phyloP scores from a whole-genome alignment of 2,113 vertebrate genomes.

The Rutilus rutilus region DNA sequence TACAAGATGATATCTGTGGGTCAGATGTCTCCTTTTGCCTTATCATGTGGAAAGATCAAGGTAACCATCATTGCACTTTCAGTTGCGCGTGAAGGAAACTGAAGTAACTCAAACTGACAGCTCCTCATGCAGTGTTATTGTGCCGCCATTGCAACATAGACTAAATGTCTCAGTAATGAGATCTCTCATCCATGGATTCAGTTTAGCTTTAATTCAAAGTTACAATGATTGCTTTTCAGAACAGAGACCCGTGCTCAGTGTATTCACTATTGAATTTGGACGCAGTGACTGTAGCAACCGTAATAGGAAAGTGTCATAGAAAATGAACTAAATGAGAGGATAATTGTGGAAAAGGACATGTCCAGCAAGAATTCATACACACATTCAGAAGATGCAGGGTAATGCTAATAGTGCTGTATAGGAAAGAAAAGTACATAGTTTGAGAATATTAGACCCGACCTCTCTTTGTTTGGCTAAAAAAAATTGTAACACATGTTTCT shows the following conservation, averaged over 20 bases:
- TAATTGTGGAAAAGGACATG: constrained; percentile 7
- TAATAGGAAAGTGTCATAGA: constrained; percentile 14
- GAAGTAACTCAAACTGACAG: constrained; percentile 17
- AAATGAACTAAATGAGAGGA: constrained; percentile 28
- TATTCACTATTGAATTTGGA: not conserved
- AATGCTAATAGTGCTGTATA: not conserved
- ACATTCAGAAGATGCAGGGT: constrained; percentile 17
- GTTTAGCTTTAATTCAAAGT: constrained; percentile 13
- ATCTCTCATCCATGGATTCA: constrained; percentile 13
- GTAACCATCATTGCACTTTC: constrained; percentile 14
- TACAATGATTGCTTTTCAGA: constrained; percentile 29
- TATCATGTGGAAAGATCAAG: constrained; percentile 5
- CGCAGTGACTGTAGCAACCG: constrained; percentile 25
- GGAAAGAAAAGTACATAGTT: not conserved
- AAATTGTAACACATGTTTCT: constrained; percentile 23
- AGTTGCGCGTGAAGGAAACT: constrained; percentile 21
- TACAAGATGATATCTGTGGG: not conserved
- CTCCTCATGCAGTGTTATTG: not conserved
- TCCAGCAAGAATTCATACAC: constrained; percentile 25
- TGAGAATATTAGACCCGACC: not conserved
- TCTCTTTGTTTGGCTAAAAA: constrained; percentile 15
- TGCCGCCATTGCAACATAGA: not conserved
- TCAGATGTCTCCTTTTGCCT: constrained; percentile 22
- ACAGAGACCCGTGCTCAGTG: not conserved
- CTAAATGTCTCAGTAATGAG: constrained; percentile 36